These are phyloP conservation scores for Dynastes grantii DNA, from an alignment of 2,888 invertebrate genomes.

Conservation along the genomic window DNA sequence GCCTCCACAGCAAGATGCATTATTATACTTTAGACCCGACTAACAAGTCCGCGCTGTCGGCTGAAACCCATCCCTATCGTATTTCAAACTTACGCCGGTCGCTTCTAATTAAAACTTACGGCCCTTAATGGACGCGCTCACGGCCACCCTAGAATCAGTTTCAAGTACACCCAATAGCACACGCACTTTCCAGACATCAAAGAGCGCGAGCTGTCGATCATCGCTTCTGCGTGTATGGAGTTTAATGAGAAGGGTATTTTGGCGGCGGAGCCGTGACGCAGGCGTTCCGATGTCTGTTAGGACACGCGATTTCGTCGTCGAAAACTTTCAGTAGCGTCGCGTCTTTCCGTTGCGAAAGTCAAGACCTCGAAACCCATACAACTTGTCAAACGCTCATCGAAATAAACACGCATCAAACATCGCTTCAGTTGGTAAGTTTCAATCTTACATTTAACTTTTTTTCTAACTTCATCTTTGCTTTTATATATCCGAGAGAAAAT, in stretches of 20 bases:
- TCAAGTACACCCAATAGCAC: conserved; percentile 8
- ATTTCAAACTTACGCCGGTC: conserved; percentile 22
- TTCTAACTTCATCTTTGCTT: too few relatives aligned
- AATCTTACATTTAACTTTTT: too few relatives aligned
- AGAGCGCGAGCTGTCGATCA: not conserved
- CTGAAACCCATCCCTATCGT: conserved; percentile 30
- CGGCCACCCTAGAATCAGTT: conserved; percentile 10
- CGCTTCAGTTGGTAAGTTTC: conserved; percentile 1
- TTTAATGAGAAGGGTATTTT: conserved; percentile 25
- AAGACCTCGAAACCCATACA: not conserved
- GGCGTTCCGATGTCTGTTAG: conserved; percentile 21
- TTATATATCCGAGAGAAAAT: too few relatives aligned
- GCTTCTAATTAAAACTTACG: conserved; percentile 37
- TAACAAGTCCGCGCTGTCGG: conserved; percentile 1
- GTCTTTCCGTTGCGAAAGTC: conserved; percentile 34
- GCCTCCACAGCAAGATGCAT: not conserved
- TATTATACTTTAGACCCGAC: not conserved
- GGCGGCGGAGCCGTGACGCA: conserved; percentile 27
- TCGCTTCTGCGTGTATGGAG: not conserved
- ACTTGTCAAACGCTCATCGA: not conserved
- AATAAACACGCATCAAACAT: not conserved
- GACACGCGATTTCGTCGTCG: conserved; percentile 10
- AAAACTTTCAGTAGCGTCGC: conserved; percentile 43
- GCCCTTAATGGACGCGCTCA: conserved; percentile 17
- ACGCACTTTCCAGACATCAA: conserved; percentile 35